These are phyloP conservation scores for Drosophila albomicans DNA, from an alignment of 1,140 invertebrate species.

Conservation along the genomic window DNA sequence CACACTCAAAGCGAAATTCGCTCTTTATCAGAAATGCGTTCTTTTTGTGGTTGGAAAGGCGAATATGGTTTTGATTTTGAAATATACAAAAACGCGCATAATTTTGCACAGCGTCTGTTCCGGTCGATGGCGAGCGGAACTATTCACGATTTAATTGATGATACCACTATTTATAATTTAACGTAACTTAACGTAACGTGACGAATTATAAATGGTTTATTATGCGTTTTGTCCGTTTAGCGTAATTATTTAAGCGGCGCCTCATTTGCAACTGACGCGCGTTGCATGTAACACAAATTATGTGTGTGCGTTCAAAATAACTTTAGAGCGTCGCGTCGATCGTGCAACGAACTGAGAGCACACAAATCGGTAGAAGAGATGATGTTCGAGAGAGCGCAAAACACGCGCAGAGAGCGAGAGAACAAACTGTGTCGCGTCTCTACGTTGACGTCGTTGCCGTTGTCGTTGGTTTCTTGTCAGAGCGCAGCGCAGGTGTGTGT, in stretches of 20 bases:
- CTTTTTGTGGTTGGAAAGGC: slow-evolving; percentile 82
- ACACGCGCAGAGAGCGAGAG: slow-evolving; percentile 13
- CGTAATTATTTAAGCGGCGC: slow-evolving; percentile 51
- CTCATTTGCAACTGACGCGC: slow-evolving; percentile 58
- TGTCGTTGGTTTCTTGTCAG: slow-evolving; percentile 2
- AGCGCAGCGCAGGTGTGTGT: slow-evolving; percentile 58
- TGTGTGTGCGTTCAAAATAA: slow-evolving; percentile 55
- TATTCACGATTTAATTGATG: slow-evolving; percentile 31
- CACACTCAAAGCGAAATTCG: slow-evolving; percentile 39
- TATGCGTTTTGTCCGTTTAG: slow-evolving; percentile 20
- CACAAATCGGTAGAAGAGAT: slow-evolving; percentile 44
- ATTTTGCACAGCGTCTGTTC: slow-evolving; percentile 56
- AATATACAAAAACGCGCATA: slow-evolving; percentile 80
- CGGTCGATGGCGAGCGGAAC: slow-evolving; percentile 38
- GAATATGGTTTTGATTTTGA: slow-evolving; percentile 82
- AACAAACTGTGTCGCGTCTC: slow-evolving; percentile 7
- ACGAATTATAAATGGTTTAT: not conserved
- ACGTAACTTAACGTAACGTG: slow-evolving; percentile 11
- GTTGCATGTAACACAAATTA: slow-evolving; percentile 48
- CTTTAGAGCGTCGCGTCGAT: slow-evolving; percentile 41
- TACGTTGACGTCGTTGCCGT: slow-evolving; percentile 10
- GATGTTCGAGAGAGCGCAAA: slow-evolving; percentile 22
- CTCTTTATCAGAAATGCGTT: slow-evolving; percentile 77
- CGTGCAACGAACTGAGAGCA: slow-evolving; percentile 55
- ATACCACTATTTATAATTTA: slow-evolving; percentile 12